Evolutionary conservation across 2,888 invertebrate species (phyloP), one percentile per base, ranked within the genome.

Genomic region (Cephus sareptanus): DNA sequence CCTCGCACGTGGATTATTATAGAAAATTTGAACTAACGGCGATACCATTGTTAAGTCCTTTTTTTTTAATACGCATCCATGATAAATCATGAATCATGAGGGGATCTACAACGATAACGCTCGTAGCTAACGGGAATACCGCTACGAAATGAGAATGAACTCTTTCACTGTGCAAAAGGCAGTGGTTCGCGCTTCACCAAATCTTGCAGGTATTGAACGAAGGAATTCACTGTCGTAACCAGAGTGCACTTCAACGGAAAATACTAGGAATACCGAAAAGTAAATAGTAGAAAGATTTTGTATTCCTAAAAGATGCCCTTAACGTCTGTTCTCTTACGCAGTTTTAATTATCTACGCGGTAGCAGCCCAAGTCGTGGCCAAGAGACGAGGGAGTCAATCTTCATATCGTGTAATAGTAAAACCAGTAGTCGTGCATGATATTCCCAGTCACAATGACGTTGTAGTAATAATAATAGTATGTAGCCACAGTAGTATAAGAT

Each of bases 361-460:
- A 23, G 56, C 9, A 56, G 56, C 23, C 9, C 23, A 9, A 56
- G 2, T 56, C 56, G 23, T 56, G 15, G 23, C 56, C 56, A 56
- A 56, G 23, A 23, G 23, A 23, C 23, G 15, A 71, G 12, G 31
- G 31, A 71, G 34, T 34, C 12, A 31, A 71, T 33, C 71, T 15
- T 71, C 33, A 15, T 70, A 30, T 30, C 30, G 70, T 30, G 30
- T 33, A 70, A 70, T 70, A 30, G 12, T 70, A 33, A 31, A 23
- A 70, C 70, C 70, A 33, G 71, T 15, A 71, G 71, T 71, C 31
- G 71, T 31, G 71, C 33, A 71, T 15, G 71, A 71, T 33, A 71
- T 71, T 71, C 71, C 33, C 71, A 71, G 9, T 71, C 71, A 71
- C 9, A 71, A 71, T 71, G 71, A 71, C 31, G 9, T 34, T 12